Percentiles rank a stretch among this genome's conserved stretches.
Evolutionary conservation across 2,113 vertebrate species (phyloP).

Genomic region (Oenanthe melanoleuca): DNA sequence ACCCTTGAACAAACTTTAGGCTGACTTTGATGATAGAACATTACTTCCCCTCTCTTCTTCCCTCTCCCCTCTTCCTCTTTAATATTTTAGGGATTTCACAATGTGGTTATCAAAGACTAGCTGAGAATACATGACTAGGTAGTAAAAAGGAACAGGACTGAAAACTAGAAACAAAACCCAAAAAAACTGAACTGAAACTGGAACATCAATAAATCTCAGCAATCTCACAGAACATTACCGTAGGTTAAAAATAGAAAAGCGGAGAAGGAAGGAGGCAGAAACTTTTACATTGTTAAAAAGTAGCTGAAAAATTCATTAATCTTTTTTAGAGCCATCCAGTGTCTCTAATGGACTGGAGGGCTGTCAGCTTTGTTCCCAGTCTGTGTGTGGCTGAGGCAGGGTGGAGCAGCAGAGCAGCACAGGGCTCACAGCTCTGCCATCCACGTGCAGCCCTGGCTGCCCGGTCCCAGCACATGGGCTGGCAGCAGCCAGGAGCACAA

Average conservation of each 20-base stretch:
- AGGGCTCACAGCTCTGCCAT: not conserved
- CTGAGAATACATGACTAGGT: not conserved
- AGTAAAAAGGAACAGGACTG: not conserved
- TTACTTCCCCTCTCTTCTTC: not conserved
- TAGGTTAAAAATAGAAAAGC: slow-evolving; percentile 41
- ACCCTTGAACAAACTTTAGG: not conserved
- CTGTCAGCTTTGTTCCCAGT: not conserved
- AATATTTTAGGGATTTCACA: not conserved
- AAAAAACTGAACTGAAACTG: not conserved
- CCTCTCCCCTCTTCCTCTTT: not conserved
- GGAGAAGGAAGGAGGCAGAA: not conserved
- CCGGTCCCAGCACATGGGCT: not conserved
- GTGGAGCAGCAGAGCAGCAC: not conserved
- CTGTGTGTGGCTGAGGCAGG: not conserved
- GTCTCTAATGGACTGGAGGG: not conserved
- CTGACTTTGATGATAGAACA: not conserved
- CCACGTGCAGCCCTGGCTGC: not conserved
- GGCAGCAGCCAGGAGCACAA: not conserved
- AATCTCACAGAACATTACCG: not conserved
- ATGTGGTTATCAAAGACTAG: not conserved
- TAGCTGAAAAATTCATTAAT: slow-evolving; percentile 35
- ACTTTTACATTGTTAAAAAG: not conserved
- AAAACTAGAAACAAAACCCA: not conserved
- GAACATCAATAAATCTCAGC: not conserved
- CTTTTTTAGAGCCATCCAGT: not conserved